A percentile compares a stretch with the other conserved stretches of the same genome.
phyloP scores from a whole-genome alignment of 2,797 vertebrate genomes.

The Protonibea diacanthus region DNA sequence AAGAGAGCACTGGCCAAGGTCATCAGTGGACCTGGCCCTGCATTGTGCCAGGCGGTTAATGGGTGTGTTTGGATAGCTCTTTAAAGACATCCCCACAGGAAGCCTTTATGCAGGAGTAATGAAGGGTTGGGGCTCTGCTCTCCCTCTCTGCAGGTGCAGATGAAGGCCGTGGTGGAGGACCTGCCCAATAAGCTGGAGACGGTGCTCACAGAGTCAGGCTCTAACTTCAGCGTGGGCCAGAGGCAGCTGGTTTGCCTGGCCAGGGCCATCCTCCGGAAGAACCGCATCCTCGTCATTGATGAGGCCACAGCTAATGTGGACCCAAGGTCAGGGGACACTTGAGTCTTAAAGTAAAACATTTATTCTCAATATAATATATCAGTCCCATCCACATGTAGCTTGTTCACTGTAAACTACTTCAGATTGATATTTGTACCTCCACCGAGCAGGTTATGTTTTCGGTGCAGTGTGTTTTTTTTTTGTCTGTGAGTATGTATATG shows the following conservation, averaged over 20 bases:
- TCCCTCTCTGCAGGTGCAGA: slow-evolving; percentile 90
- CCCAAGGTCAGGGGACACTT: slow-evolving; percentile 77
- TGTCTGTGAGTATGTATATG: no score
- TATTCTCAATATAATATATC: not conserved
- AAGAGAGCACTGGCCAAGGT: slow-evolving; percentile 86
- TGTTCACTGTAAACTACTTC: not conserved
- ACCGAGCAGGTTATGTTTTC: no score
- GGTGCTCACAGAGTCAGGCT: slow-evolving; percentile 91
- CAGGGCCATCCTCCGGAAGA: slow-evolving; percentile 92
- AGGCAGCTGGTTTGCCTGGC: slow-evolving; percentile 94
- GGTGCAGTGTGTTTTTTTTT: no score
- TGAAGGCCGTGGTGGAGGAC: slow-evolving; percentile 93
- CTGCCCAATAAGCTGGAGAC: slow-evolving; percentile 92
- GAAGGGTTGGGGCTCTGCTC: slow-evolving; percentile 79
- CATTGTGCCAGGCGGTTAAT: slow-evolving; percentile 84
- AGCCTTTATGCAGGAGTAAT: slow-evolving; percentile 81
- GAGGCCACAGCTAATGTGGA: slow-evolving; percentile 96
- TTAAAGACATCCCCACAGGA: slow-evolving; percentile 83
- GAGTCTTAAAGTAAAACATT: not conserved
- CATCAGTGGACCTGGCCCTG: slow-evolving; percentile 83
- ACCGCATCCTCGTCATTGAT: slow-evolving; percentile 93
- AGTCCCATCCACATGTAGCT: not conserved
- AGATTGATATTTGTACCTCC: not conserved
- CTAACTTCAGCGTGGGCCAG: slow-evolving; percentile 95
- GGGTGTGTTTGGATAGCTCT: slow-evolving; percentile 86